phyloP scores from a whole-genome alignment of 2,888 invertebrate genomes.

The Pammene aurita region DNA sequence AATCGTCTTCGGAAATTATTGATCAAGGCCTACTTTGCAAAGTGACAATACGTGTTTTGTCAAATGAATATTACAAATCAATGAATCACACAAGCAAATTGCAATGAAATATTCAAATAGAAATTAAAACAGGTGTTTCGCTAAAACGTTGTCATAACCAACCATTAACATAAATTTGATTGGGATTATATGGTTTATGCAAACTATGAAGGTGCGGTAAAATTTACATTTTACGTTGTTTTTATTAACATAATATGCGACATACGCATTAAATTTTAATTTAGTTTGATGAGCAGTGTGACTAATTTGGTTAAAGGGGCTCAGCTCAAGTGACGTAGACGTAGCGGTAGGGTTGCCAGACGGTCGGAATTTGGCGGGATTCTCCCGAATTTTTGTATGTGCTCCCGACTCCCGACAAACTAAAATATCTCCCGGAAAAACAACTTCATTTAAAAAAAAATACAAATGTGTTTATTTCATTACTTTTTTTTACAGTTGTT shows the following conservation, averaged over 20 bases:
- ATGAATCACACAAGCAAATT: constrained; percentile 51
- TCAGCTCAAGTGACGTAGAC: constrained; percentile 45
- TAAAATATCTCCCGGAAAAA: no score
- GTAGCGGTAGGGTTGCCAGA: no score
- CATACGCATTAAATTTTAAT: constrained; percentile 32
- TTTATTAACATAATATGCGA: constrained; percentile 30
- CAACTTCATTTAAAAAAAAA: no score
- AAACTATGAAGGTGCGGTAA: constrained; percentile 47
- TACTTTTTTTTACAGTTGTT: no score
- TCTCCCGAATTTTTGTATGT: no score
- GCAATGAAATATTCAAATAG: constrained; percentile 50
- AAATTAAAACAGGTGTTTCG: constrained; percentile 57
- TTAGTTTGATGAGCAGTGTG: constrained; percentile 23
- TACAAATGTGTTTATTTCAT: no score
- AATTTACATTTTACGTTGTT: constrained; percentile 38
- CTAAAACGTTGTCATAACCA: constrained; percentile 53
- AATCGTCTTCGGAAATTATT: not conserved
- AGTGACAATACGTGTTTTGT: constrained; percentile 38
- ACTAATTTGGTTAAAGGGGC: constrained; percentile 34
- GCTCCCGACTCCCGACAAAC: no score
- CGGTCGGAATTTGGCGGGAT: no score
- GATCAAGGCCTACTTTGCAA: constrained; percentile 10
- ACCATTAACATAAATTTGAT: constrained; percentile 53
- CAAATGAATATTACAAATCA: constrained; percentile 57
- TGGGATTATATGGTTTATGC: constrained; percentile 50